These are phyloP conservation scores for Laspeyria flexula DNA, from an alignment of 2,888 invertebrate genomes.

Conservation along the genomic window DNA sequence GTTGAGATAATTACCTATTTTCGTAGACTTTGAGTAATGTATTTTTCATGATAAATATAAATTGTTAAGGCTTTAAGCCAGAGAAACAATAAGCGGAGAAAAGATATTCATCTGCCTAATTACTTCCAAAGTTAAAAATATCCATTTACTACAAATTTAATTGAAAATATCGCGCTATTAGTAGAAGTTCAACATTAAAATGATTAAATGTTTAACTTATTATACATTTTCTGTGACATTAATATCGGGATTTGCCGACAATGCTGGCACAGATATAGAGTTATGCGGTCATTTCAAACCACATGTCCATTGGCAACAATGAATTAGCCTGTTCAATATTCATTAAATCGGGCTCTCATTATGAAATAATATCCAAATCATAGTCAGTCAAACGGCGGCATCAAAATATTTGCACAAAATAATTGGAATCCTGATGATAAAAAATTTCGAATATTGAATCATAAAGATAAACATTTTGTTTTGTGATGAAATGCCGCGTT, in stretches of 20 bases:
- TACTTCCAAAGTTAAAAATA: too few species aligned
- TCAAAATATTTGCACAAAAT: too few species aligned
- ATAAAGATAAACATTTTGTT: neutral
- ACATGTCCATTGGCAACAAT: constrained; percentile 2
- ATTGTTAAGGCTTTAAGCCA: neutral
- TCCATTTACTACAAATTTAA: too few species aligned
- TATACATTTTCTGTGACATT: neutral
- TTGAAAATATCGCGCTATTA: too few species aligned
- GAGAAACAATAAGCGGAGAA: neutral
- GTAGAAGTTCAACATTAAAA: too few species aligned
- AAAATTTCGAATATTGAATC: neutral
- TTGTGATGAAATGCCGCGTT: neutral
- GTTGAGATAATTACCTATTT: constrained; percentile 28
- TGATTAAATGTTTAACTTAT: neutral
- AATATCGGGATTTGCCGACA: neutral
- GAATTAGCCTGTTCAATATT: neutral
- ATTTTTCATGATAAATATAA: constrained; percentile 4
- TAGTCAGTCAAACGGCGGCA: neutral
- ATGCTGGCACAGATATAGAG: constrained; percentile 1
- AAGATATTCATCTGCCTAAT: too few species aligned
- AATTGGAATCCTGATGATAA: too few species aligned
- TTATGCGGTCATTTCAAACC: constrained; percentile 5
- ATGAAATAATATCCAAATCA: neutral
- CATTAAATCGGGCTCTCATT: neutral
- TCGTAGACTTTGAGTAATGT: constrained; percentile 9